Evolutionary conservation across 2,797 vertebrate species (phyloP).

Genomic region (Cirrhinus mrigala): DNA sequence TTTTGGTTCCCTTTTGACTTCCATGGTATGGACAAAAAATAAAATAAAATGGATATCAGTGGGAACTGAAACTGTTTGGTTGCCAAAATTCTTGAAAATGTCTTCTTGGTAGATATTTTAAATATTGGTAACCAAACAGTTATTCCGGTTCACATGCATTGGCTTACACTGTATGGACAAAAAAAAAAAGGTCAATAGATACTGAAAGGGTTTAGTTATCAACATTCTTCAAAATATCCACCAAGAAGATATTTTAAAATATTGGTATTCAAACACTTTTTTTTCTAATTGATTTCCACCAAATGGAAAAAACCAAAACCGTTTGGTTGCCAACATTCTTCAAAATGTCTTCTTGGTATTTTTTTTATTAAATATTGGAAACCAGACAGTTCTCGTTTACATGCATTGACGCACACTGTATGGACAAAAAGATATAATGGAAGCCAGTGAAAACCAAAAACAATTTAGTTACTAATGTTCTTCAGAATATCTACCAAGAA

Average conservation of each 20-base stretch:
- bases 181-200: no score
- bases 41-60: neutral
- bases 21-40: neutral
- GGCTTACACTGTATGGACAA: fast-evolving
- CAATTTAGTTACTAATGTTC: neutral
- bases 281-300: no score
- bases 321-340: neutral
- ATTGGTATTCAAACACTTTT: no score
- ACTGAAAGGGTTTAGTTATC: neutral
- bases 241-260: no score
- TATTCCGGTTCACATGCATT: no score
- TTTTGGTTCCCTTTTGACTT: neutral
- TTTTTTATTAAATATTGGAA: neutral
- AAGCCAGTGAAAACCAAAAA: neutral
- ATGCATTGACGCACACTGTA: neutral
- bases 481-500: neutral
- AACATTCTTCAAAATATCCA: neutral
- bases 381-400: neutral
- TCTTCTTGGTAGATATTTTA: neutral
- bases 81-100: neutral
- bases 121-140: no score
- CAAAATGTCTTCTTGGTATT: neutral
- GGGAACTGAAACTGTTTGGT: neutral
- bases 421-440: neutral
- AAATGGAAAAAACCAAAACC: neutral